Evolutionary conservation across 2,888 invertebrate genomes (phyloP).

Genomic region (Dorcus parallelipipedus): DNA sequence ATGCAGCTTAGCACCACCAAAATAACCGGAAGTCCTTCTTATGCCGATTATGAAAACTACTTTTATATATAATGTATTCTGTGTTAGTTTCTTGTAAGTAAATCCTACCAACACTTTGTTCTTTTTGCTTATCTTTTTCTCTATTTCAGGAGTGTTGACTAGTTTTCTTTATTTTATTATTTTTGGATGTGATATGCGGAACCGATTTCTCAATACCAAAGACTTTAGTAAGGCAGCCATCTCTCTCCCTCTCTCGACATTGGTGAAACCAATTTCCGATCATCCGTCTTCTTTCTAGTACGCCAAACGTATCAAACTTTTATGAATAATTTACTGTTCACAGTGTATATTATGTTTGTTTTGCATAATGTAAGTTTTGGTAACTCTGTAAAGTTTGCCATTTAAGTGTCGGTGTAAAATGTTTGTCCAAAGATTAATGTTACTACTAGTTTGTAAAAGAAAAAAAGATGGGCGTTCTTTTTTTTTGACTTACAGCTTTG

Average conservation of each 20-base stretch:
- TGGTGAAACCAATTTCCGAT: not conserved
- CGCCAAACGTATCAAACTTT: no score
- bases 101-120: not conserved
- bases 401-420: constrained; percentile 1
- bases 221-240: constrained; percentile 4
- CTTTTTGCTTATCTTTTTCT: not conserved
- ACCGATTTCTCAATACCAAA: constrained; percentile 14
- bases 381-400: not conserved
- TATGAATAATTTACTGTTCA: no score
- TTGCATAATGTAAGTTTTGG: not conserved
- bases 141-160: constrained; percentile 21
- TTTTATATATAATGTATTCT: constrained; percentile 56
- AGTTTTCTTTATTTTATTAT: constrained; percentile 9
- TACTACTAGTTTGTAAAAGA: constrained; percentile 6
- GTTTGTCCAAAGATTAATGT: constrained; percentile 15
- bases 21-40: constrained; percentile 45
- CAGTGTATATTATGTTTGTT: no score
- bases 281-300: not conserved
- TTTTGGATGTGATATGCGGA: constrained; percentile 27
- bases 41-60: constrained; percentile 64
- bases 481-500: not conserved
- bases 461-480: no score
- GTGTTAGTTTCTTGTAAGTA: constrained; percentile 8
- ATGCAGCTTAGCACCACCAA: constrained; percentile 28
- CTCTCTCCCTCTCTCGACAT: no score